Evolutionary conservation across 1,140 invertebrate species (phyloP).

Genomic region (Drosophila saltans): DNA sequence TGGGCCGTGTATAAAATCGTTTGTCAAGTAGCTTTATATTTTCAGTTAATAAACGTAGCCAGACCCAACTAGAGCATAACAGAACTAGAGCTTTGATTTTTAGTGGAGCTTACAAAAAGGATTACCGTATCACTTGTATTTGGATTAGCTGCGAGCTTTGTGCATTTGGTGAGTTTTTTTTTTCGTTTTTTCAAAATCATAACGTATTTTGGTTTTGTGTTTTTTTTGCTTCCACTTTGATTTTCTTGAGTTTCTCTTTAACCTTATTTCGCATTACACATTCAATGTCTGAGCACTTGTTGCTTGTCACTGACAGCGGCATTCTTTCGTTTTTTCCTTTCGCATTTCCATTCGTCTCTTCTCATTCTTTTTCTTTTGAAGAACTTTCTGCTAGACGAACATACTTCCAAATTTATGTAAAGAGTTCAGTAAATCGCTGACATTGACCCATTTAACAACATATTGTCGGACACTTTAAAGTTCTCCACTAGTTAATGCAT

Average conservation of each 20-base stretch:
- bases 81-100: neutral
- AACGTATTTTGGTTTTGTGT: constrained; percentile 7
- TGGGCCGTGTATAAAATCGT: constrained; percentile 61
- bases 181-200: constrained; percentile 19
- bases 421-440: constrained; percentile 61
- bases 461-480: constrained; percentile 16
- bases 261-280: constrained; percentile 23
- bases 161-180: constrained; percentile 46
- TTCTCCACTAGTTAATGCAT: constrained; percentile 17
- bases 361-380: neutral
- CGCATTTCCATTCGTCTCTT: neutral
- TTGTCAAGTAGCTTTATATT: constrained; percentile 66
- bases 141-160: constrained; percentile 41
- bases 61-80: constrained; percentile 43
- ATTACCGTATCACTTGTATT: constrained; percentile 10
- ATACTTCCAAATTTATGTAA: neutral
- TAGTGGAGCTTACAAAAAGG: neutral
- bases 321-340: constrained; percentile 7
- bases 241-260: constrained; percentile 18
- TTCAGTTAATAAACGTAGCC: constrained; percentile 55
- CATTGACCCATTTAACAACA: constrained; percentile 65
- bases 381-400: constrained; percentile 14
- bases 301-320: constrained; percentile 13
- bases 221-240: constrained; percentile 26
- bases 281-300: constrained; percentile 37